Evolutionary conservation across 2,113 vertebrate genomes (phyloP).

Genomic region (Dromaius novaehollandiae): DNA sequence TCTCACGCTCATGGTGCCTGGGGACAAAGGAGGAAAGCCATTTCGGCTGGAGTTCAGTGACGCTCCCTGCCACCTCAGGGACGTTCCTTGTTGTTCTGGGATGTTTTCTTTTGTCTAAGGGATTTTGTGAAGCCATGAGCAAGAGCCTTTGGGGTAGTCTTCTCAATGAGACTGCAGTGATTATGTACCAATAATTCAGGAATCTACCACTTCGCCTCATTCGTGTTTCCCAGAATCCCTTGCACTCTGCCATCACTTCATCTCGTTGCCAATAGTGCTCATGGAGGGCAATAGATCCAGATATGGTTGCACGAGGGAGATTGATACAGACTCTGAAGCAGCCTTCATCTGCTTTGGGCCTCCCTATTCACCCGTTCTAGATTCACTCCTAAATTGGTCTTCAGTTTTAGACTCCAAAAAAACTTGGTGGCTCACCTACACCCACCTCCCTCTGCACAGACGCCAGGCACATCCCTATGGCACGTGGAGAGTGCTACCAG

Average conservation of each 20-base stretch:
- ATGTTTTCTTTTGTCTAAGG: background rate
- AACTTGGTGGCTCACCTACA: background rate
- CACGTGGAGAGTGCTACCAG: accelerated
- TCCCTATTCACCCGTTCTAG: background rate
- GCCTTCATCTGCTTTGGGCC: background rate
- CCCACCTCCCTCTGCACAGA: background rate
- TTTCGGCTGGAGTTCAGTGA: background rate
- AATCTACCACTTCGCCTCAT: background rate
- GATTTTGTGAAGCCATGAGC: background rate
- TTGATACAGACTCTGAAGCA: background rate
- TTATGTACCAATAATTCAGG: background rate
- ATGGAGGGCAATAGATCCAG: background rate
- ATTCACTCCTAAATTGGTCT: background rate
- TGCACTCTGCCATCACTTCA: background rate
- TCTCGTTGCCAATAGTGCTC: background rate
- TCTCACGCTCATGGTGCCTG: accelerated
- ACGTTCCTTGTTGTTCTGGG: background rate
- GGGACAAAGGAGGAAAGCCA: background rate
- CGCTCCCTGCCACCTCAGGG: background rate
- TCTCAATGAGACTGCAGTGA: background rate
- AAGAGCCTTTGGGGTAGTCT: background rate
- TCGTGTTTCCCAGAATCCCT: background rate
- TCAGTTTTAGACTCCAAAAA: background rate
- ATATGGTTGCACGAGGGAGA: background rate
- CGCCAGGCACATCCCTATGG: background rate